Evolutionary conservation across 2,797 vertebrate genomes (phyloP), one percentile per base, ranked within the genome.

Genomic region (Valencia hispanica): DNA sequence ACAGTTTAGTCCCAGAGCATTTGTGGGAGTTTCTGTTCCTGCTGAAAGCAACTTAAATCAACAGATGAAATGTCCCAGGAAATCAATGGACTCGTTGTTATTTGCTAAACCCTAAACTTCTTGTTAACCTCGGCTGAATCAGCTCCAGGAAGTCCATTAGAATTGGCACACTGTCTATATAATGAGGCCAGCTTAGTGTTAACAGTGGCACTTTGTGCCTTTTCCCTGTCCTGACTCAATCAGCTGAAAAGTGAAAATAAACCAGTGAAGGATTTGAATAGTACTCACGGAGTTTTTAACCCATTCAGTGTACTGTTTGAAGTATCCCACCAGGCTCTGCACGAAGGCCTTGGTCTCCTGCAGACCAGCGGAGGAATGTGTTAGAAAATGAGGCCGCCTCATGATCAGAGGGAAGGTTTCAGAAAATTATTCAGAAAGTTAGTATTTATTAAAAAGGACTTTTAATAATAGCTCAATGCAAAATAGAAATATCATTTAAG

Each of bases 301-400:
- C 98, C 98, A 99, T 0, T 90, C 79, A 34, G 96, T 87, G 73
- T 99, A 99, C 43, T 96, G 96, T 77, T 93, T 94, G 83, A 99
- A 97, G 94, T 98, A 97, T 72, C 95, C 94, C 73, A 95, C 78
- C 87, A 99, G 90, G 27, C 76, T 95, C 72, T 92, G 88, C 65
- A 91, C 90, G 77, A 96, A 99, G 77, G 87, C 94, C 71, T 94
- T 95, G 6, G 96, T 96, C 94, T 98, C 97, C 98, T 98, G 88
- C 5, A 86, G 27, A 82, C 34, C 20, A 65, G 30, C 36, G 57
- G 27, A 61, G 4, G 25, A 41, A 18, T 11, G 11, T 15, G 55
- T 57, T 30, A 30, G 53, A 10, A 74, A 39, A 32, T 12, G 17
- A 55, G 34, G 39, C 20, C 1, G 17, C 17, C 3, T 63, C 3